These are phyloP conservation scores for Chromobotia macracanthus DNA, from an alignment of 2,797 vertebrate genomes.

Conservation along the genomic window DNA sequence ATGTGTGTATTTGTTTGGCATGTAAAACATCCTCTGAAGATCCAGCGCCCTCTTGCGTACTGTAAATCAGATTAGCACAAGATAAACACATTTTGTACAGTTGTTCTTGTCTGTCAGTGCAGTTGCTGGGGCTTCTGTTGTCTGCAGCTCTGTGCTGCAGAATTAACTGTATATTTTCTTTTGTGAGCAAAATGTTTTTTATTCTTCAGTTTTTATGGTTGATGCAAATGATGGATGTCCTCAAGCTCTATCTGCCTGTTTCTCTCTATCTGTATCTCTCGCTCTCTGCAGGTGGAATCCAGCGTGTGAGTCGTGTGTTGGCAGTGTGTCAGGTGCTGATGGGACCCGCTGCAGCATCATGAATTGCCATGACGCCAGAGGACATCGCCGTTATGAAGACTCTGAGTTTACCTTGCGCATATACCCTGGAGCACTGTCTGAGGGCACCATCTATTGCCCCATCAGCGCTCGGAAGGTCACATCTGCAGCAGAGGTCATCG, in stretches of 20 bases:
- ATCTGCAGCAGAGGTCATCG: constrained; percentile 94
- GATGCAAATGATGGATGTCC: too few relatives aligned
- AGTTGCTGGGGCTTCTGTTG: neutral
- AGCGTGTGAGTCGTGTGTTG: constrained; percentile 67
- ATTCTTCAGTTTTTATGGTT: neutral
- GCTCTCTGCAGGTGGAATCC: constrained; percentile 77
- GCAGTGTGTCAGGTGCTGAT: constrained; percentile 71
- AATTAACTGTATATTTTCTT: neutral
- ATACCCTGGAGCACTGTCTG: constrained; percentile 91
- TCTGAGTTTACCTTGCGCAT: constrained; percentile 91
- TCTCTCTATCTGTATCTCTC: too few relatives aligned
- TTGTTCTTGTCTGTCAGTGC: neutral
- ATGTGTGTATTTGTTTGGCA: neutral
- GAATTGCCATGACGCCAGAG: constrained; percentile 93
- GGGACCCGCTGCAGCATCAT: constrained; percentile 91
- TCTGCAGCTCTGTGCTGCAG: neutral
- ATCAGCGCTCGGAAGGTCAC: constrained; percentile 90
- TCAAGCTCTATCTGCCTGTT: too few relatives aligned
- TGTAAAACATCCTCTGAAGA: neutral
- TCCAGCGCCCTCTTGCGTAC: neutral
- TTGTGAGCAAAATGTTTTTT: too few relatives aligned
- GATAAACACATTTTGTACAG: neutral
- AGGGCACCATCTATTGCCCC: constrained; percentile 97
- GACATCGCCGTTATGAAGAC: constrained; percentile 95
- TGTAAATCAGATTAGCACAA: neutral